phyloP scores from a whole-genome alignment of 2,797 vertebrate species.

The Channa striata region DNA sequence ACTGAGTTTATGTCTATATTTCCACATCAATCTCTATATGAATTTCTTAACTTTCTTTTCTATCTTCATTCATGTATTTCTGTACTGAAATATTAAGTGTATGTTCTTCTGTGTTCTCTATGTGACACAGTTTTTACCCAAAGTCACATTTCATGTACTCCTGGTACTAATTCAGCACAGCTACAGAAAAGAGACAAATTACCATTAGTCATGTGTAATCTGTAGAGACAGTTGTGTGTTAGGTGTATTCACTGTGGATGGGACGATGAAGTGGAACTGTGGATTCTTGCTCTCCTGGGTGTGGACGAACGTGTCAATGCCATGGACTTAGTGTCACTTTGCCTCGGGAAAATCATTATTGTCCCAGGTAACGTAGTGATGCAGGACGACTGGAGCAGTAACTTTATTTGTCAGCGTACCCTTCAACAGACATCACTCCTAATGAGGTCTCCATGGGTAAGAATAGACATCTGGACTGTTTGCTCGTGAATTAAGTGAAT shows the following conservation, averaged over 20 bases:
- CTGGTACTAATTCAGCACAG: conserved; percentile 16
- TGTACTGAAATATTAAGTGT: not conserved
- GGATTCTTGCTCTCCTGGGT: conserved; percentile 11
- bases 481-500: conserved; percentile 57
- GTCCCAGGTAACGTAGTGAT: conserved; percentile 53
- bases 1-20: not conserved
- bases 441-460: conserved; percentile 78
- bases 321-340: conserved; percentile 39
- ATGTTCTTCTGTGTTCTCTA: not conserved
- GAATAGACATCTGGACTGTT: conserved; percentile 66
- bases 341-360: conserved; percentile 69
- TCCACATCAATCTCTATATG: not conserved
- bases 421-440: conserved; percentile 73
- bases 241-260: not conserved
- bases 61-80: not conserved
- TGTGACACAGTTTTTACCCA: not conserved
- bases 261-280: conserved; percentile 12
- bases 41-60: not conserved
- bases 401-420: conserved; percentile 74
- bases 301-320: conserved; percentile 43
- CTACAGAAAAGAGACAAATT: conserved; percentile 12
- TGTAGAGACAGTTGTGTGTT: conserved; percentile 6
- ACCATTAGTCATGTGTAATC: conserved; percentile 1
- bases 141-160: not conserved
- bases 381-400: conserved; percentile 42